Conservation (phyloP, 2,888 invertebrate species). For the Pomacea canaliculata region DNA sequence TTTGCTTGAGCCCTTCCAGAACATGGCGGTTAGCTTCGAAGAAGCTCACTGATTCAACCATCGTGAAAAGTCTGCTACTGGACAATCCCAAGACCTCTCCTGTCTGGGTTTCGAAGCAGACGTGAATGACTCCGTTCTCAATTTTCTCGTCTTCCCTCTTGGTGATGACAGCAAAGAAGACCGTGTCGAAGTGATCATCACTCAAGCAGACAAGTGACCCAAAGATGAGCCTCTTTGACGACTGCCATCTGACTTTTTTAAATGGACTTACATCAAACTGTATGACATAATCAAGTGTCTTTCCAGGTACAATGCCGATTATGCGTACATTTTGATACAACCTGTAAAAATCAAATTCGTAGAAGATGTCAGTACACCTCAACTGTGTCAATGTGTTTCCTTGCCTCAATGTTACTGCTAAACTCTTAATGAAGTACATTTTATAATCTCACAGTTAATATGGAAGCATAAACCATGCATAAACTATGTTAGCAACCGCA, state of each 20-base stretch:
- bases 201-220: conserved; percentile 84
- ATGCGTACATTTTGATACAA: conserved; percentile 58
- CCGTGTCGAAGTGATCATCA: conserved; percentile 77
- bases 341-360: conserved; percentile 1
- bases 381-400: too few species aligned
- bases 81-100: conserved; percentile 30
- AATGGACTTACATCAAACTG: conserved; percentile 45
- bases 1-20: conserved; percentile 77
- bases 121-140: conserved; percentile 48
- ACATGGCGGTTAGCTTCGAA: conserved; percentile 87
- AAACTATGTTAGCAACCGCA: too few species aligned
- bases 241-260: conserved; percentile 67
- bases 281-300: conserved; percentile 50
- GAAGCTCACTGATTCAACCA: conserved; percentile 84
- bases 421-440: too few species aligned
- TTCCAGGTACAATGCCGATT: conserved; percentile 43
- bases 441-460: too few species aligned
- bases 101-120: conserved; percentile 42
- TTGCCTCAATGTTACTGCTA: too few species aligned
- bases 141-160: conserved; percentile 50
- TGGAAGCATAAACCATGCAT: too few species aligned
- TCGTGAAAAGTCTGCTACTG: conserved; percentile 65
- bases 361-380: background rate
- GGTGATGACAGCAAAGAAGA: conserved; percentile 77
- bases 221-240: conserved; percentile 77